phyloP scores from a whole-genome alignment of 2,113 vertebrate species.

The Malurus alboscapulatus region DNA sequence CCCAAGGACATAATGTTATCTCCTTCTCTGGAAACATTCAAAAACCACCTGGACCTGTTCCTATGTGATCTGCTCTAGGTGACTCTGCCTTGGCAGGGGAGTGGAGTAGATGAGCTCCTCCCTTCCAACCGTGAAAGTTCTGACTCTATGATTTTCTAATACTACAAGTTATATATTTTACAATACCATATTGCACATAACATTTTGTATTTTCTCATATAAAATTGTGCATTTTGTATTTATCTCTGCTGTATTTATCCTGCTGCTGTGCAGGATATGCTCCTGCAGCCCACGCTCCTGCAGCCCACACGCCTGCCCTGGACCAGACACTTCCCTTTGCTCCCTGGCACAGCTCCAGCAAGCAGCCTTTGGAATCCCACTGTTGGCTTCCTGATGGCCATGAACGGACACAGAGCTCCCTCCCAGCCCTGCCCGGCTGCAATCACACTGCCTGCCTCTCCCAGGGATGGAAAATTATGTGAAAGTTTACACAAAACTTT shows the following conservation, averaged over 20 bases:
- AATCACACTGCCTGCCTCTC: no score
- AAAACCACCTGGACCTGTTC: not conserved
- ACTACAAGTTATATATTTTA: not conserved
- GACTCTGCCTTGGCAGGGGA: not conserved
- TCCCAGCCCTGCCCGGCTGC: accelerated
- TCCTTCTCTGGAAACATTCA: not conserved
- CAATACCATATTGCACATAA: not conserved
- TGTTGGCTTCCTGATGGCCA: accelerated
- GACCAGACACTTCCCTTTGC: not conserved
- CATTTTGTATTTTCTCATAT: not conserved
- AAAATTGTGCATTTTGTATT: not conserved
- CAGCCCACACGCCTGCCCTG: accelerated
- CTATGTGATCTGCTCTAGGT: not conserved
- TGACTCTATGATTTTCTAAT: not conserved
- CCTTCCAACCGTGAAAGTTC: not conserved
- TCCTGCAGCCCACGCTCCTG: not conserved
- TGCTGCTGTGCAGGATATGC: not conserved
- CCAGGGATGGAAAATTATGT: not conserved
- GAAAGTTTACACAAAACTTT: not conserved
- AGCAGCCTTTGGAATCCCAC: not conserved
- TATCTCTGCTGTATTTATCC: not conserved
- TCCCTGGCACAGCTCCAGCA: not conserved
- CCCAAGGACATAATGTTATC: not conserved
- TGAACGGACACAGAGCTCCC: accelerated
- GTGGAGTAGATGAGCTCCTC: not conserved